These are phyloP conservation scores for Cephalopterus ornatus DNA, from an alignment of 2,113 vertebrate genomes.

Conservation along the genomic window DNA sequence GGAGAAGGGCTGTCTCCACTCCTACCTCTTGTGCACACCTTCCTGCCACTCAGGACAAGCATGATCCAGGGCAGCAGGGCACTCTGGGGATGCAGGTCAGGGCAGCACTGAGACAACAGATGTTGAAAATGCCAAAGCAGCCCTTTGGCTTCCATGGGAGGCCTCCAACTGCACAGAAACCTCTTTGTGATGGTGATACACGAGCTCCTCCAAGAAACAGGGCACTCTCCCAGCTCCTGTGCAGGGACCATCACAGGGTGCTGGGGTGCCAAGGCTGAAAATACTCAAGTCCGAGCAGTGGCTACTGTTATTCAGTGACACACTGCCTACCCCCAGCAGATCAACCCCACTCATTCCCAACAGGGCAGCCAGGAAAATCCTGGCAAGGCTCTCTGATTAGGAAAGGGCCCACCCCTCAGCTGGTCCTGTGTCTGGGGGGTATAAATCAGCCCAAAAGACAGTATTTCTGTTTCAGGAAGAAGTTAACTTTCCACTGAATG, in stretches of 20 bases:
- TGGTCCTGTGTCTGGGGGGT: not conserved
- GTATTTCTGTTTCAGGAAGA: not conserved
- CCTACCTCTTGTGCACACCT: not conserved
- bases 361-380: not conserved
- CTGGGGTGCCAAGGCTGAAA: rapidly evolving
- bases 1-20: not conserved
- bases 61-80: rapidly evolving
- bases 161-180: not conserved
- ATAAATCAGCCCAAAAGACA: not conserved
- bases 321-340: rapidly evolving
- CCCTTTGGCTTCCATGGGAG: rapidly evolving
- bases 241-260: not conserved
- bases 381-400: not conserved
- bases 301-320: not conserved
- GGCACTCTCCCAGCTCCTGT: not conserved
- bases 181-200: too few species aligned
- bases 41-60: not conserved
- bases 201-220: not conserved
- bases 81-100: not conserved
- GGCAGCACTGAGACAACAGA: not conserved
- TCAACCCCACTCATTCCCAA: not conserved
- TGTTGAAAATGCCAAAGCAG: not conserved
- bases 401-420: not conserved
- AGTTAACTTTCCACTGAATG: slow-evolving; percentile 27
- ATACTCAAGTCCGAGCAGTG: not conserved